phyloP scores from a whole-genome alignment of 30 jellyfish, hydroid and myxozoan genomes.

The Aurelia sp. region DNA sequence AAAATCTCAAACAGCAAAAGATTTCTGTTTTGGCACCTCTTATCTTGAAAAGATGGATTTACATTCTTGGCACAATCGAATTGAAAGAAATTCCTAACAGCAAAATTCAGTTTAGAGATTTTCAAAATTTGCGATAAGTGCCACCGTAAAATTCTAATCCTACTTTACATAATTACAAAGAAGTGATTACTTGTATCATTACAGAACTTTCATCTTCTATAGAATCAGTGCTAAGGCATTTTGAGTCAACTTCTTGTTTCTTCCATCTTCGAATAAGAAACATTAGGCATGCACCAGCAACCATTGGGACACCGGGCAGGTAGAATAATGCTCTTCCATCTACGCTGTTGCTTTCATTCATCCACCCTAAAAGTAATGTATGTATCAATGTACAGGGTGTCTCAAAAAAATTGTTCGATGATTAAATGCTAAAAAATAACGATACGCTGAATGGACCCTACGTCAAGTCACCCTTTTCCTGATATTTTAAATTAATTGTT shows the following conservation, averaged over 20 bases:
- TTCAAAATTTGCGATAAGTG: too few species aligned
- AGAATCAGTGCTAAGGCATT: background rate
- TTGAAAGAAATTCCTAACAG: too few species aligned
- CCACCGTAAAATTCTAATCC: background rate
- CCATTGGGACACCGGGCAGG: constrained; percentile 84
- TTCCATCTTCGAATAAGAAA: constrained; percentile 69
- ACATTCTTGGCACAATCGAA: too few species aligned
- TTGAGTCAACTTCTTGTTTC: background rate
- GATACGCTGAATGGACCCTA: too few species aligned
- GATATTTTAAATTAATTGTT: too few species aligned
- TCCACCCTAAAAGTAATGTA: constrained; percentile 65
- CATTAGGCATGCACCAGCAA: constrained; percentile 83
- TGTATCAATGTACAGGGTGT: background rate
- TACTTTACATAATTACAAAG: constrained; percentile 2
- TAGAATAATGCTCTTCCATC: constrained; percentile 80
- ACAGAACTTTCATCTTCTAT: constrained; percentile 20
- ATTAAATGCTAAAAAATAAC: too few species aligned
- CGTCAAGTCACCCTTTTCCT: too few species aligned
- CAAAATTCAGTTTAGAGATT: too few species aligned
- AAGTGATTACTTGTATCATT: constrained; percentile 56
- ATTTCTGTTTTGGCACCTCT: too few species aligned
- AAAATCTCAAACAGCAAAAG: too few species aligned
- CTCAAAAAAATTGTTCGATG: too few species aligned
- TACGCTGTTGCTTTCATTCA: constrained; percentile 75
- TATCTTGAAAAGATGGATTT: too few species aligned